Evolutionary conservation across 2,113 vertebrate genomes (phyloP), one percentile per base, ranked within the genome.

Genomic region (Geococcyx californianus): DNA sequence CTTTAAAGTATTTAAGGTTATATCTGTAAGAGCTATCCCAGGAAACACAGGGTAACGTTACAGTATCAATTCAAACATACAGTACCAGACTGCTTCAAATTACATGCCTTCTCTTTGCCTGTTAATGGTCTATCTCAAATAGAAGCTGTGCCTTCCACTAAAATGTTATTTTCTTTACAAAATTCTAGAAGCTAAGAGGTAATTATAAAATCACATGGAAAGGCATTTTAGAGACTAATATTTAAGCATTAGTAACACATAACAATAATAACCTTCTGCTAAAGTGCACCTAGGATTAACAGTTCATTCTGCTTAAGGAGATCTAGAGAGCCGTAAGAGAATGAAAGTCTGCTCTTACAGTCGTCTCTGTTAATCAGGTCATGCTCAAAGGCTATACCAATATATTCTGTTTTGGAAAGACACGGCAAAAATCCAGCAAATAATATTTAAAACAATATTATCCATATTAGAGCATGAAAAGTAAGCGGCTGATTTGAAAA

Each of bases 301-400:
- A 47, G 87, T 66, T 95, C 62, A 76, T 82, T 89, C 84, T 62
- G 55, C 62, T 94, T 90, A 96, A 96, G 90, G 80, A 88, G 96
- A 91, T 93, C 81, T 75, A 87, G 54, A 72, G 0, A 2, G 87
- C 69, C 77, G 92, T 68, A 75, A n/a, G 47, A 92, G 95, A 96
- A 94, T 64, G 81, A 76, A 94, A 93, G 80, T 89, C 80, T 88
- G 73, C 47, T 93, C 73, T 87, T 86, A 88, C 0, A 59, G 83
- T 52, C 68, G 66, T 55, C 69, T 78, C 28, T 40, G 89, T 92
- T 75, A 89, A 90, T 68, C 79, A 67, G 90, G 89, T 93, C 92
- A 93, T 7, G 38, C 70, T 77, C 55, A 80, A 55, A 86, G 64
- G 54, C 78, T 86, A n/a, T 6, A 55, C 40, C 47, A 84, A 72